Percentiles rank a stretch among this genome's conserved stretches.
These are phyloP conservation scores for Colistium nudipinnis DNA, from an alignment of 2,113 vertebrate genomes.

Conservation along the genomic window DNA sequence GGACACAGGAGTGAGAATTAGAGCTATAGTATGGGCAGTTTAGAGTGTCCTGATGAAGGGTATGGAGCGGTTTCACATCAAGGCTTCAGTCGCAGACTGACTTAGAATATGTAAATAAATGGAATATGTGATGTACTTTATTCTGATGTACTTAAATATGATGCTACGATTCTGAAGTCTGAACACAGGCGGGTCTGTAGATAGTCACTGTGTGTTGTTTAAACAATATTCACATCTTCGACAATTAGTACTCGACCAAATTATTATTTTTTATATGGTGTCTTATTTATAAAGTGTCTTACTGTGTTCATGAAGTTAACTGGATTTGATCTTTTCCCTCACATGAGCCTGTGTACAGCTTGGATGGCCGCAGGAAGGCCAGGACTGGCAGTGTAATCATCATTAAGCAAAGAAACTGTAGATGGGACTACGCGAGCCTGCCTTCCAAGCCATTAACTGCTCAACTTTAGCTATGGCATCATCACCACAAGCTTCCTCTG, in stretches of 20 bases:
- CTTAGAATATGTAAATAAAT: no score
- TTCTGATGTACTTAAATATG: neutral
- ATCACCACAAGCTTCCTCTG: conserved; percentile 26
- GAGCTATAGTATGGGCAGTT: neutral
- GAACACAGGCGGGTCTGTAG: neutral
- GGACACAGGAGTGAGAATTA: no score
- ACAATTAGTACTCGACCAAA: neutral
- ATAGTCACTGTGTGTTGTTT: neutral
- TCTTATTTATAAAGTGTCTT: no score
- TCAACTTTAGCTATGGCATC: conserved; percentile 35
- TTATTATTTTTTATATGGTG: no score
- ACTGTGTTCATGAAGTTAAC: conserved; percentile 18
- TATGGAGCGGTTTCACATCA: no score
- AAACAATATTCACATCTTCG: neutral
- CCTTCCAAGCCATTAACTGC: conserved; percentile 60
- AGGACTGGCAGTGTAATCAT: conserved; percentile 42
- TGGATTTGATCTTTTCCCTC: conserved; percentile 2
- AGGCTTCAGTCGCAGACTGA: neutral
- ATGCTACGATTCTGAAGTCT: neutral
- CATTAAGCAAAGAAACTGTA: conserved; percentile 41
- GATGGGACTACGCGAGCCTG: conserved; percentile 42
- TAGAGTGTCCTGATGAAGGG: neutral
- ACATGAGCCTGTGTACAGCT: conserved; percentile 7
- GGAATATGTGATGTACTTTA: no score
- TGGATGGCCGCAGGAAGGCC: conserved; percentile 14